Conservation (phyloP, 35 echinoderm and acorn worm genomes). For the Lytechinus variegatus region DNA sequence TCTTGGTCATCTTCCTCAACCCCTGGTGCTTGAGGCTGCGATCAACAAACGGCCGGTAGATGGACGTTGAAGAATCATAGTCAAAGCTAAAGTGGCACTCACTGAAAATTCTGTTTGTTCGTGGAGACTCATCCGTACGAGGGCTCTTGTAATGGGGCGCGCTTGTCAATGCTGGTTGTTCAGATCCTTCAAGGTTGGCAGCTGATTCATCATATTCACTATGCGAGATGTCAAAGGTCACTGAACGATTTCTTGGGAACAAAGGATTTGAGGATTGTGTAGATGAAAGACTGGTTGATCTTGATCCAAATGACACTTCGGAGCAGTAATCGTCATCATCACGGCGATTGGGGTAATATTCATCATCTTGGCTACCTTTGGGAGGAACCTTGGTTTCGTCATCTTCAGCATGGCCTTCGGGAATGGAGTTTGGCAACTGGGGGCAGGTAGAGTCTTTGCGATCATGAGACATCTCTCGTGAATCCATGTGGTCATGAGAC, state of each 20-base stretch:
- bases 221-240: conserved; percentile 51
- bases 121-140: conserved; percentile 60
- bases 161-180: conserved; percentile 41
- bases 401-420: not conserved
- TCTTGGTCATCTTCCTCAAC: conserved; percentile 75
- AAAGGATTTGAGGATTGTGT: not conserved
- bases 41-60: conserved; percentile 96
- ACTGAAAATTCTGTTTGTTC: conserved; percentile 75
- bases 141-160: conserved; percentile 62
- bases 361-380: not conserved
- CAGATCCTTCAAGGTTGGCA: not conserved
- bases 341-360: not conserved
- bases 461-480: conserved; percentile 17
- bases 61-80: conserved; percentile 76
- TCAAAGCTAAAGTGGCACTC: conserved; percentile 96
- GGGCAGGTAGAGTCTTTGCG: not conserved
- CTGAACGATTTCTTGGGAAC: not conserved
- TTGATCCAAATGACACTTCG: conserved; percentile 36
- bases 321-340: conserved; percentile 38
- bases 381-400: not conserved
- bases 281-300: not conserved
- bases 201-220: not conserved
- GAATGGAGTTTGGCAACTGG: not conserved
- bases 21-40: conserved; percentile 86
- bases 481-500: conserved; percentile 10